A percentile compares a stretch with the other conserved stretches of the same genome.
Evolutionary conservation across 2,113 vertebrate species (phyloP).

Genomic region (Xyliphius kryptos): DNA sequence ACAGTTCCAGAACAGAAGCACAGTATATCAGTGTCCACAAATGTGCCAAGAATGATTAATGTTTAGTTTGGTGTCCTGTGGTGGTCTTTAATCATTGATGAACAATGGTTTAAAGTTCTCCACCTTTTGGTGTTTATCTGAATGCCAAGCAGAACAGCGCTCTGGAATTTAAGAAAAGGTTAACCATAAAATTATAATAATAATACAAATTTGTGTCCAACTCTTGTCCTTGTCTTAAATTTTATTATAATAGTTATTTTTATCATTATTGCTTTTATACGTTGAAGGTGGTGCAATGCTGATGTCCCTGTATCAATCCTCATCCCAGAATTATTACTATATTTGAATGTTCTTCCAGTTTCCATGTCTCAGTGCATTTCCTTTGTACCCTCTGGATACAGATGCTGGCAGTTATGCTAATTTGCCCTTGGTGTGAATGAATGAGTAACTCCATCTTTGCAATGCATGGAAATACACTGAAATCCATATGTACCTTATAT

Average conservation of each 20-base stretch:
- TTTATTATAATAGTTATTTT: background rate
- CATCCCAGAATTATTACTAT: background rate
- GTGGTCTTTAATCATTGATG: slow-evolving; percentile 5
- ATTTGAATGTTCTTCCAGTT: background rate
- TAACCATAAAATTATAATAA: background rate
- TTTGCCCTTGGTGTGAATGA: too few species aligned
- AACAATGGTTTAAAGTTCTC: background rate
- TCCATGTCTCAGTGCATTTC: background rate
- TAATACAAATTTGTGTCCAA: background rate
- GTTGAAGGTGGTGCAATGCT: background rate
- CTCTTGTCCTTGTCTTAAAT: background rate
- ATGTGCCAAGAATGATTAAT: slow-evolving; percentile 9
- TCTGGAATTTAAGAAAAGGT: background rate
- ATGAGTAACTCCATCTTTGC: too few species aligned
- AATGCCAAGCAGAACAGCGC: background rate
- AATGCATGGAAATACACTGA: too few species aligned
- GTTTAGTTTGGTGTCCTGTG: slow-evolving; percentile 6
- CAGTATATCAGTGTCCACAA: slow-evolving; percentile 1
- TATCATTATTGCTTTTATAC: background rate
- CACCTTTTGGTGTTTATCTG: background rate
- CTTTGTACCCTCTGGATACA: too few species aligned
- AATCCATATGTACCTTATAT: too few species aligned
- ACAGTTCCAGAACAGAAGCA: background rate
- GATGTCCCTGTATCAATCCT: background rate
- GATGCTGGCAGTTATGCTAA: too few species aligned